Conservation (phyloP, 2,113 vertebrate genomes). For the Noturus placidus region DNA sequence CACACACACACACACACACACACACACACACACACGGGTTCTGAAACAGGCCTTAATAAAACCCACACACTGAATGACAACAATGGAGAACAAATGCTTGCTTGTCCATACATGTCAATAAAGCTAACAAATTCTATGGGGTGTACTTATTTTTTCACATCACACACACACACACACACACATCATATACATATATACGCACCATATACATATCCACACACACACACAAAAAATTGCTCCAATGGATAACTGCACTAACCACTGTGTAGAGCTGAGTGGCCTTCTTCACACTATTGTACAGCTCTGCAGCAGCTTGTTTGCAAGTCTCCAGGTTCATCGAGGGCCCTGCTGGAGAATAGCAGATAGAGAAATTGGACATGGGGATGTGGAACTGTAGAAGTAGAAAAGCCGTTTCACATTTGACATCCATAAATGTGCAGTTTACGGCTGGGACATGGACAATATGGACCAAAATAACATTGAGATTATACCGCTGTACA, state of each 20-base stretch:
- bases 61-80: not conserved
- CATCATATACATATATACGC: not conserved
- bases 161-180: too few species aligned
- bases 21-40: not conserved
- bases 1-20: not conserved
- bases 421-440: not conserved
- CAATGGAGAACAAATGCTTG: not conserved
- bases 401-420: not conserved
- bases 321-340: slow-evolving; percentile 77
- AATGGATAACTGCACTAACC: slow-evolving; percentile 63
- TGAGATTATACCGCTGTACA: not conserved
- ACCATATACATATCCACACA: not conserved
- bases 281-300: slow-evolving; percentile 75
- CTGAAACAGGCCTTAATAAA: not conserved
- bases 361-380: not conserved
- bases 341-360: slow-evolving; percentile 53
- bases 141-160: too few species aligned
- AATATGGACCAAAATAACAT: not conserved
- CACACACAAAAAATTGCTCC: not conserved
- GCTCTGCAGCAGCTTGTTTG: slow-evolving; percentile 75
- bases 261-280: slow-evolving; percentile 74
- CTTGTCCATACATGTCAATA: too few species aligned
- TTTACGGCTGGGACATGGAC: not conserved
- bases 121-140: too few species aligned
- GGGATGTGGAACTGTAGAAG: not conserved